A percentile compares a stretch with the other conserved stretches of the same genome.
phyloP scores from a whole-genome alignment of 2,113 vertebrate genomes.

The Calonectris borealis region DNA sequence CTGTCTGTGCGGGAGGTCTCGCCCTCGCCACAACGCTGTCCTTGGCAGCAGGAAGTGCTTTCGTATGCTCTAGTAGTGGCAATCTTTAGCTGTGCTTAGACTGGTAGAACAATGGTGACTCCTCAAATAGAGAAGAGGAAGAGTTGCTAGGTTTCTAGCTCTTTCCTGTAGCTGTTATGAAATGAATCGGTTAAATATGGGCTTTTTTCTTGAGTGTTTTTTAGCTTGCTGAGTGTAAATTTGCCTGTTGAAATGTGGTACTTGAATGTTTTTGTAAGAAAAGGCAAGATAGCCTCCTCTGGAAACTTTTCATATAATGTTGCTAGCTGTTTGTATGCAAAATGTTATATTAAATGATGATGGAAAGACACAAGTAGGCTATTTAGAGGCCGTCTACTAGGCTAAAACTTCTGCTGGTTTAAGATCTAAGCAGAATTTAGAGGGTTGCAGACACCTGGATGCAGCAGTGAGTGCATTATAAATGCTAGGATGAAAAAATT shows the following conservation, averaged over 20 bases:
- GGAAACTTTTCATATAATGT: not conserved
- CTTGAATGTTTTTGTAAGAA: not conserved
- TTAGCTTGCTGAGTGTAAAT: not conserved
- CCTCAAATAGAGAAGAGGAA: not conserved
- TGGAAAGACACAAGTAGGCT: not conserved
- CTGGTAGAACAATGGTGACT: not conserved
- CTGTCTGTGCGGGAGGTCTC: not conserved
- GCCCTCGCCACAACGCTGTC: not conserved
- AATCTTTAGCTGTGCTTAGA: not conserved
- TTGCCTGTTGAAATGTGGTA: not conserved
- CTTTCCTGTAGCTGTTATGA: conserved; percentile 16
- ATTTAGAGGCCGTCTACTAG: not conserved
- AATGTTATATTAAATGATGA: not conserved
- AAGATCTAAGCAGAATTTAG: not conserved
- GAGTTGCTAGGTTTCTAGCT: not conserved
- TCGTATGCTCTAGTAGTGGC: not conserved
- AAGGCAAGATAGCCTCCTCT: not conserved
- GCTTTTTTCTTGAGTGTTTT: not conserved
- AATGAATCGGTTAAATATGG: not conserved
- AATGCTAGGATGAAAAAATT: not conserved
- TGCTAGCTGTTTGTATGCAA: not conserved
- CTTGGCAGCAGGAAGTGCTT: conserved; percentile 15
- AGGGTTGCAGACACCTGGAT: not conserved
- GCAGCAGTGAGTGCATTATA: not conserved
- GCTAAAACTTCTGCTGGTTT: not conserved